Evolutionary conservation across 2,797 vertebrate species (phyloP).

Genomic region (Danio choprae): DNA sequence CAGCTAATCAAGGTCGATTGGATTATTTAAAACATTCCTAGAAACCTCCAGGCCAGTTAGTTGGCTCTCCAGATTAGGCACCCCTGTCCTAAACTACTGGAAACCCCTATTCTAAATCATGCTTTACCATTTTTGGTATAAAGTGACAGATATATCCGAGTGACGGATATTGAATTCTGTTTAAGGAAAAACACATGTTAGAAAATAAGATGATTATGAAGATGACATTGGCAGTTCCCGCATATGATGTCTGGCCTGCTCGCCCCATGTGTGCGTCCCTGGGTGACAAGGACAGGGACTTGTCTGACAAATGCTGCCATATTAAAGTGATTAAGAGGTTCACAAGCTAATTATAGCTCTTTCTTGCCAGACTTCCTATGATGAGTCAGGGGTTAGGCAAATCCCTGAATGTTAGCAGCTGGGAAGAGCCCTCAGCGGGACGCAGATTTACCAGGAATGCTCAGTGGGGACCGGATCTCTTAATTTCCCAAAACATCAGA

Average conservation of each 20-base stretch:
- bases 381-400: conserved; percentile 65
- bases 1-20: not conserved
- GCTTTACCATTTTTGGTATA: not conserved
- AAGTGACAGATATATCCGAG: too few species aligned
- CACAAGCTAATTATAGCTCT: conserved; percentile 70
- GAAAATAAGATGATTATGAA: not conserved
- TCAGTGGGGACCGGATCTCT: conserved; percentile 57
- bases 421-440: conserved; percentile 63
- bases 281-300: conserved; percentile 56
- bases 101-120: not conserved
- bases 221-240: not conserved
- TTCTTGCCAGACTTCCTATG: conserved; percentile 66
- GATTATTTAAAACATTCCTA: too few species aligned
- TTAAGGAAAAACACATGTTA: not conserved
- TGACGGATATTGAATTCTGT: not conserved
- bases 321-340: conserved; percentile 66
- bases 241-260: not conserved
- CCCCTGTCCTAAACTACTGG: too few species aligned
- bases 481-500: conserved; percentile 58
- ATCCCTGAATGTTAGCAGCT: conserved; percentile 65
- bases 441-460: conserved; percentile 66
- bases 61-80: not conserved
- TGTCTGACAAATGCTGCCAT: conserved; percentile 64
- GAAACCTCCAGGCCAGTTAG: too few species aligned
- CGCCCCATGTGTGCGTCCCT: conserved; percentile 40